These are phyloP conservation scores for Ctenomys sociabilis DNA, from an alignment of 2,113 vertebrate species.

Conservation along the genomic window DNA sequence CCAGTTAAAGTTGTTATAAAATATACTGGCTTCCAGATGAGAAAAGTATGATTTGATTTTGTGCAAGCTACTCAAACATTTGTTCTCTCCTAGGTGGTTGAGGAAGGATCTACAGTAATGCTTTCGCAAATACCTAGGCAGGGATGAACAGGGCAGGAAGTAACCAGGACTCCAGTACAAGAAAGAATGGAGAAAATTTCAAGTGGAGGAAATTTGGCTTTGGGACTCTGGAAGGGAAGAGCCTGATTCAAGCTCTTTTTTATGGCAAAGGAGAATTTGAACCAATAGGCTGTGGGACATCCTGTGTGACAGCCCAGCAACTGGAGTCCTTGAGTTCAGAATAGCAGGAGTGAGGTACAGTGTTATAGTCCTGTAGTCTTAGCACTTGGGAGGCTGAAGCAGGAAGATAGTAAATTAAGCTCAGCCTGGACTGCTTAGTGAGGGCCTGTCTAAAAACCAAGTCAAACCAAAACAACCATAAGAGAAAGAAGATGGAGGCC, in stretches of 20 bases:
- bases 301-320: neutral
- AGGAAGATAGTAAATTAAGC: neutral
- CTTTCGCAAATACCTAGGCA: neutral
- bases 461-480: too few relatives aligned
- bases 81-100: neutral
- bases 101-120: neutral
- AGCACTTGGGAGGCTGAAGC: neutral
- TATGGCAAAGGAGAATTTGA: neutral
- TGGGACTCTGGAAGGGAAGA: neutral
- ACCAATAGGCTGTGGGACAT: too few relatives aligned
- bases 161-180: neutral
- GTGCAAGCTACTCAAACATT: neutral
- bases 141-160: neutral
- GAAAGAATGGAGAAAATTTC: too few relatives aligned
- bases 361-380: neutral
- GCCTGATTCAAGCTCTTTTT: neutral
- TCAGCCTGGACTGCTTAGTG: neutral
- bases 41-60: neutral
- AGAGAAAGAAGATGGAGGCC: too few relatives aligned
- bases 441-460: too few relatives aligned
- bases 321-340: neutral
- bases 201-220: neutral
- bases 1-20: neutral
- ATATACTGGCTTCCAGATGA: neutral
- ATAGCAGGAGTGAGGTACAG: neutral